Conservation (phyloP, 1,140 invertebrate genomes). For the Maconellicoccus hirsutus region DNA sequence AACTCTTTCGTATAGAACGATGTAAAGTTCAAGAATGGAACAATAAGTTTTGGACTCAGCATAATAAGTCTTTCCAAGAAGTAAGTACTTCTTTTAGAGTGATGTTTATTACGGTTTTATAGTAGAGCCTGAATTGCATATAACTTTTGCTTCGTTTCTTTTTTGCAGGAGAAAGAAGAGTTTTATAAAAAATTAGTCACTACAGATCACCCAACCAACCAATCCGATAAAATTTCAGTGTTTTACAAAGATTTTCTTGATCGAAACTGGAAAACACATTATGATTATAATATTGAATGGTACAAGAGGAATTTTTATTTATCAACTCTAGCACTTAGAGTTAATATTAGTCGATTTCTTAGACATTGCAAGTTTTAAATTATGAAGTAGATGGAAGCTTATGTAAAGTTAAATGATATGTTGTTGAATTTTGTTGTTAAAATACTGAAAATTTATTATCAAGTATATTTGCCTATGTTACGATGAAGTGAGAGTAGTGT, state of each 20-base stretch:
- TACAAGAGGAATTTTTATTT: conserved; percentile 42
- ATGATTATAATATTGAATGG: conserved; percentile 60
- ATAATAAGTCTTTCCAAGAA: conserved; percentile 56
- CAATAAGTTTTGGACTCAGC: conserved; percentile 63
- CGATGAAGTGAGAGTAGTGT: no score
- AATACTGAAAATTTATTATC: no score
- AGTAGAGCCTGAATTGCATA: neutral
- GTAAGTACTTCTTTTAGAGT: conserved; percentile 33
- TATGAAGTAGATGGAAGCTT: neutral
- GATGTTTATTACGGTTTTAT: neutral
- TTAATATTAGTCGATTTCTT: conserved; percentile 1
- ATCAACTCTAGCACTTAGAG: neutral
- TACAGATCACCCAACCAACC: conserved; percentile 34
- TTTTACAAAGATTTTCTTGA: conserved; percentile 74
- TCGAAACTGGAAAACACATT: conserved; percentile 57
- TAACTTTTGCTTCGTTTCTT: conserved; percentile 10
- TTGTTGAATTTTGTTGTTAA: no score
- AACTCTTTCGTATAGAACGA: conserved; percentile 47
- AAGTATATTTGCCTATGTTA: no score
- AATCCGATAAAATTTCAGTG: conserved; percentile 69
- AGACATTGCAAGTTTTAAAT: neutral
- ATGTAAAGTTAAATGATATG: no score
- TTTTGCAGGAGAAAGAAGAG: conserved; percentile 54
- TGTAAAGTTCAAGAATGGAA: conserved; percentile 65
- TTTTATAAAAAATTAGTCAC: conserved; percentile 38